These are phyloP conservation scores for Mustela nigripes DNA, from an alignment of 2,113 vertebrate genomes.

Conservation along the genomic window DNA sequence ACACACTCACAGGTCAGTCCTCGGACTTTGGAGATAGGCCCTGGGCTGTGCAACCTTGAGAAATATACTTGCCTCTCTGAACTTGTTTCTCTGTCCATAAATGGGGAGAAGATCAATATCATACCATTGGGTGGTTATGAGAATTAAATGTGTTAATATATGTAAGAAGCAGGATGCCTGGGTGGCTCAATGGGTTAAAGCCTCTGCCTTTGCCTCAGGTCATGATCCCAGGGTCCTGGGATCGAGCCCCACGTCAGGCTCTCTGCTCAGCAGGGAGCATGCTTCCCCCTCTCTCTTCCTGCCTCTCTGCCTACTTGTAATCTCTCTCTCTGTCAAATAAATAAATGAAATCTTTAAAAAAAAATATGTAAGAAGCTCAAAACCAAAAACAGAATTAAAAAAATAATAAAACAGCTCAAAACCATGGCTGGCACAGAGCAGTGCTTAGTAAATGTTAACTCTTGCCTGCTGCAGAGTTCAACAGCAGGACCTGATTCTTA, in stretches of 20 bases:
- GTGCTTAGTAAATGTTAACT: not conserved
- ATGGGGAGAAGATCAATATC: not conserved
- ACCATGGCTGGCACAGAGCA: not conserved
- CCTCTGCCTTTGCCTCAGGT: too few relatives aligned
- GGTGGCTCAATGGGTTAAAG: too few relatives aligned
- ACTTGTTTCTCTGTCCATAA: not conserved
- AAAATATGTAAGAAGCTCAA: not conserved
- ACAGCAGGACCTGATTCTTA: not conserved
- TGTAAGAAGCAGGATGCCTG: not conserved
- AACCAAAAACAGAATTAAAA: not conserved
- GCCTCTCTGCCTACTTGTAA: too few relatives aligned
- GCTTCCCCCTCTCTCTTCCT: too few relatives aligned
- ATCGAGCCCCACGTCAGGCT: too few relatives aligned
- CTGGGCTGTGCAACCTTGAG: not conserved
- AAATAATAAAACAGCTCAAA: not conserved
- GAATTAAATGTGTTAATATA: not conserved
- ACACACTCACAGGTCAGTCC: not conserved
- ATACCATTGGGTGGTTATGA: not conserved
- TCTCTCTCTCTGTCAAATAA: too few relatives aligned
- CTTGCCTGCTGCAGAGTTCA: not conserved
- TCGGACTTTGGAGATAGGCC: not conserved
- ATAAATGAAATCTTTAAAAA: too few relatives aligned
- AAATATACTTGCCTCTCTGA: not conserved
- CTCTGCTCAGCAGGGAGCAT: too few relatives aligned
- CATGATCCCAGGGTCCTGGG: too few relatives aligned